A percentile compares a stretch with the other conserved stretches of the same genome.
Evolutionary conservation across 2,113 vertebrate genomes (phyloP).

Genomic region (Sorex araneus): DNA sequence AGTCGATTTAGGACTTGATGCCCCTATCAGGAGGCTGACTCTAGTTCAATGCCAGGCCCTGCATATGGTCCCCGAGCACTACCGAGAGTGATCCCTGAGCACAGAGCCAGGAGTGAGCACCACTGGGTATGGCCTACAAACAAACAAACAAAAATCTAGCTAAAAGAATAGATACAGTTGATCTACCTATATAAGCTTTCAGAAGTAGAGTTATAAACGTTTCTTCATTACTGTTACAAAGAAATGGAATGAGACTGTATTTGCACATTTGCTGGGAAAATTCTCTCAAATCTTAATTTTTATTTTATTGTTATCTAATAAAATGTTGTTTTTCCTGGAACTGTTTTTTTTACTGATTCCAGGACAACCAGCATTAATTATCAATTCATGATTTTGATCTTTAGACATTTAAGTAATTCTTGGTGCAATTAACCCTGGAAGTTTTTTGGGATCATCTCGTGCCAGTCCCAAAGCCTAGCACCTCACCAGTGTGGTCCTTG

Average conservation of each 20-base stretch:
- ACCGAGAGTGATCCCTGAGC: no score
- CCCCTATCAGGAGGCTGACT: no score
- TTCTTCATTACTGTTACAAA: background rate
- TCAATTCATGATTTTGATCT: background rate
- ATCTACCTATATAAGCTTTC: background rate
- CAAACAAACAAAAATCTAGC: no score
- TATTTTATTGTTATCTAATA: constrained; percentile 24
- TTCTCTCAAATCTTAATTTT: constrained; percentile 1
- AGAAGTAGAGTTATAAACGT: background rate
- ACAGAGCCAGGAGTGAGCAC: no score
- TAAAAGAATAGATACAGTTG: no score
- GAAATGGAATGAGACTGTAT: background rate
- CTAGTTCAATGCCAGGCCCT: no score
- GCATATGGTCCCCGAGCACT: no score
- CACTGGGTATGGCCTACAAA: no score
- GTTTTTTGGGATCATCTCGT: background rate
- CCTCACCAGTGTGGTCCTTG: background rate
- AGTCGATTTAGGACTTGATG: no score
- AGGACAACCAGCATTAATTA: constrained; percentile 35
- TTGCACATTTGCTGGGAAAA: background rate
- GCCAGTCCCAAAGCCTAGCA: background rate
- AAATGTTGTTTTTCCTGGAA: constrained; percentile 28
- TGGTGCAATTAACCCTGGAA: background rate
- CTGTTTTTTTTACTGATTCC: constrained; percentile 28
- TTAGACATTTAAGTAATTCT: constrained; percentile 15